A percentile compares a stretch with the other conserved stretches of the same genome.
These are phyloP conservation scores for Rhinatrema bivittatum DNA, from an alignment of 2,797 vertebrate genomes.

Conservation along the genomic window DNA sequence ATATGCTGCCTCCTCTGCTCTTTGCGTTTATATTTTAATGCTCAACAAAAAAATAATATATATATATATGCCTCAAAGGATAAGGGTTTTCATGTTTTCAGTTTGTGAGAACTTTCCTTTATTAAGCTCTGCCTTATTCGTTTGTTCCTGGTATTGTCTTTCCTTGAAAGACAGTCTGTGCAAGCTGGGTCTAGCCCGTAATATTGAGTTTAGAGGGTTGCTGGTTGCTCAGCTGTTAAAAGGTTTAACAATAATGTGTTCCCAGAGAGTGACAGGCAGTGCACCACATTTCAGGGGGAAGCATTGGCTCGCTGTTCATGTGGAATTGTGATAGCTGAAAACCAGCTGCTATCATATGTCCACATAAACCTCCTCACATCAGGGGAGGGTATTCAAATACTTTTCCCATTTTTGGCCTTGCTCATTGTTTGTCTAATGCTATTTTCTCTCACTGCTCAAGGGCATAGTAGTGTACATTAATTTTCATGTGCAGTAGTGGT, in stretches of 20 bases:
- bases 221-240: not conserved
- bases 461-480: conserved; percentile 40
- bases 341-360: conserved; percentile 52
- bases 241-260: not conserved
- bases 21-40: too few species aligned
- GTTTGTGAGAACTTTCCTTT: too few species aligned
- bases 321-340: conserved; percentile 6
- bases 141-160: too few species aligned
- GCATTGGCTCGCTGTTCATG: conserved; percentile 11
- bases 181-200: too few species aligned
- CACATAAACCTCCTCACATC: conserved; percentile 51
- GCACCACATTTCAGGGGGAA: not conserved
- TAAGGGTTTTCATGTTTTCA: too few species aligned
- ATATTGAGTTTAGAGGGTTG: not conserved
- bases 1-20: too few species aligned
- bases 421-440: conserved; percentile 48
- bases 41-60: too few species aligned
- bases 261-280: conserved; percentile 18
- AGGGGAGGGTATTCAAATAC: conserved; percentile 52
- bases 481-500: conserved; percentile 22
- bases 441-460: conserved; percentile 49
- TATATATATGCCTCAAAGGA: too few species aligned
- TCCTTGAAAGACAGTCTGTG: too few species aligned
- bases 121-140: too few species aligned
- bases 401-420: conserved; percentile 70